These are phyloP conservation scores for Listrodromus nycthemerus DNA, from an alignment of 2,888 invertebrate genomes.

Conservation along the genomic window DNA sequence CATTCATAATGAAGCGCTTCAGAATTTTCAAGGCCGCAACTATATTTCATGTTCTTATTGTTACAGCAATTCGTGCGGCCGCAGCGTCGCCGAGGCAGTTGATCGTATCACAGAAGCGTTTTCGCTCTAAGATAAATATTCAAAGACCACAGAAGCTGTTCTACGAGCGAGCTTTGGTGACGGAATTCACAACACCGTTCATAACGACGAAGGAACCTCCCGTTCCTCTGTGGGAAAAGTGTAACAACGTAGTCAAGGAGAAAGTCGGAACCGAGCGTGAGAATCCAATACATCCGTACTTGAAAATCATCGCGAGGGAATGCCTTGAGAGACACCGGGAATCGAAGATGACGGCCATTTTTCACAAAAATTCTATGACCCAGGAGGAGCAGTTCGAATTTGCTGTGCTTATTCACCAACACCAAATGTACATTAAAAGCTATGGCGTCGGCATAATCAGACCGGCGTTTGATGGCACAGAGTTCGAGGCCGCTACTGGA, in stretches of 20 bases:
- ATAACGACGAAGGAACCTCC: conserved; percentile 83
- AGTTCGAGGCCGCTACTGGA: conserved; percentile 88
- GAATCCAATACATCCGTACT: conserved; percentile 87
- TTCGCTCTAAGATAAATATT: conserved; percentile 91
- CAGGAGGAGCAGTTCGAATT: conserved; percentile 88
- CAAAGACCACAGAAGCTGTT: conserved; percentile 90
- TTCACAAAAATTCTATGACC: conserved; percentile 90
- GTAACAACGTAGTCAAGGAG: conserved; percentile 79
- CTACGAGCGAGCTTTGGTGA: conserved; percentile 88
- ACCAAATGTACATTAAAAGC: conserved; percentile 89
- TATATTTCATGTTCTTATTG: conserved; percentile 39
- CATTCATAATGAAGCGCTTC: too few relatives aligned
- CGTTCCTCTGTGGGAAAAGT: conserved; percentile 85
- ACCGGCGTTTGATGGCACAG: conserved; percentile 89
- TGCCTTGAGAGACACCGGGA: conserved; percentile 89
- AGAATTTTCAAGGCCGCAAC: neutral
- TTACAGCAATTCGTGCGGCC: conserved; percentile 77
- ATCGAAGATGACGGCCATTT: conserved; percentile 90
- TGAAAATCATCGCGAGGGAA: conserved; percentile 90
- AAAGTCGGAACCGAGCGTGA: conserved; percentile 45
- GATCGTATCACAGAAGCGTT: conserved; percentile 87
- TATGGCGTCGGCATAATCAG: conserved; percentile 89
- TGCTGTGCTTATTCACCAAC: conserved; percentile 87
- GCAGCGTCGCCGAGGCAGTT: conserved; percentile 73
- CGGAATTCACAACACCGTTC: conserved; percentile 88